phyloP scores from a whole-genome alignment of 35 echinoderm and acorn worm species.

The Anneissia japonica region DNA sequence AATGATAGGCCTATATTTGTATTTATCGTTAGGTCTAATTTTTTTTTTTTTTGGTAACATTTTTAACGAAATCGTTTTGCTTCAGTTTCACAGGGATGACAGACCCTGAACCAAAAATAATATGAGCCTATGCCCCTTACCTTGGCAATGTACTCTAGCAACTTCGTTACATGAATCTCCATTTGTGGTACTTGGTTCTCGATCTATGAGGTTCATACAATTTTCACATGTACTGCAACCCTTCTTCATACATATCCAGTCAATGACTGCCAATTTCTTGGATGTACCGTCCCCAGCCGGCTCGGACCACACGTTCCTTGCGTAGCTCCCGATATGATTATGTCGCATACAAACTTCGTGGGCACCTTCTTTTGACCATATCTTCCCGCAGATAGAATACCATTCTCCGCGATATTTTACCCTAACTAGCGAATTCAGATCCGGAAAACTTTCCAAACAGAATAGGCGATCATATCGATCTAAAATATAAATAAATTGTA shows the following conservation, averaged over 20 bases:
- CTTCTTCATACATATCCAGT: background rate
- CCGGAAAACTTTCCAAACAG: background rate
- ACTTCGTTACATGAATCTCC: background rate
- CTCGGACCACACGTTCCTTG: background rate
- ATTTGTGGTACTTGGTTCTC: too few species aligned
- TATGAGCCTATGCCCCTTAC: too few species aligned
- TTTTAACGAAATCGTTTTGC: too few species aligned
- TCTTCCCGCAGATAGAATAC: background rate
- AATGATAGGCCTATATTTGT: too few species aligned
- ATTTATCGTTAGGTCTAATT: too few species aligned
- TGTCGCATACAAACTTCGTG: background rate
- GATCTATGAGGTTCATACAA: background rate
- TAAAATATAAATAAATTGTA: too few species aligned
- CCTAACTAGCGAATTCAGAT: background rate
- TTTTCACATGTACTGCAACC: background rate
- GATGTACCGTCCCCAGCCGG: background rate
- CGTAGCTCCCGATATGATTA: background rate
- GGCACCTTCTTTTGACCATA: background rate
- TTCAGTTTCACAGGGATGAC: too few species aligned
- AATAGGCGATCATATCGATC: too few species aligned
- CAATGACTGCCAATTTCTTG: background rate
- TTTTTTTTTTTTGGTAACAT: too few species aligned
- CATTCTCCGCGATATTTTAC: background rate
- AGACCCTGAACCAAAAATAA: too few species aligned
- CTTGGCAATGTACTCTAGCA: background rate